Conservation (phyloP, 2,888 invertebrate genomes). For the Nymphalis urticae region DNA sequence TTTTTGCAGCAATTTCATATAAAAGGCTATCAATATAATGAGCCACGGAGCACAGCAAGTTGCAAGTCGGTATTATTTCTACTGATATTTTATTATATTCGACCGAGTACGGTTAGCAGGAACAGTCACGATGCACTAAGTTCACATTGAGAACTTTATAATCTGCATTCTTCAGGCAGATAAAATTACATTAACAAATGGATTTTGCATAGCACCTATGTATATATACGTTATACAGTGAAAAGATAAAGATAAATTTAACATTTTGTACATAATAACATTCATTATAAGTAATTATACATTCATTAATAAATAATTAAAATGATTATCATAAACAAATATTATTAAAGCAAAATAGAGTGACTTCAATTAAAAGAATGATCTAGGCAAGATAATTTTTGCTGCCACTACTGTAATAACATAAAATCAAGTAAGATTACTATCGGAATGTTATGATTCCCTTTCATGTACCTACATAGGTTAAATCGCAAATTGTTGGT, state of each 20-base stretch:
- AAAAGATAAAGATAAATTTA: too few species aligned
- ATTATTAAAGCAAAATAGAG: too few species aligned
- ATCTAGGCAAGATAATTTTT: conserved; percentile 38
- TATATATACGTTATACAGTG: too few species aligned
- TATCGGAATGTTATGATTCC: conserved; percentile 63
- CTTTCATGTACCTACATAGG: conserved; percentile 61
- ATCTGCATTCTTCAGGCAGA: conserved; percentile 7
- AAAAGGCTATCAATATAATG: conserved; percentile 70
- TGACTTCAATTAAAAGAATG: background rate
- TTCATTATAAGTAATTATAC: too few species aligned
- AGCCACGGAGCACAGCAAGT: conserved; percentile 52
- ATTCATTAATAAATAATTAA: too few species aligned
- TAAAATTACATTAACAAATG: conserved; percentile 13
- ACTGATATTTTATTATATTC: conserved; percentile 66
- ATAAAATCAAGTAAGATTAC: conserved; percentile 69
- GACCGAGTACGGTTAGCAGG: conserved; percentile 61
- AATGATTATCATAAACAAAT: too few species aligned
- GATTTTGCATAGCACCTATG: background rate
- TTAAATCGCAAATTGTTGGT: conserved; percentile 76
- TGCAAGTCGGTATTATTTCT: conserved; percentile 67
- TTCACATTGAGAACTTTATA: conserved; percentile 26
- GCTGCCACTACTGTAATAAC: conserved; percentile 68
- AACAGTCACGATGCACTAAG: conserved; percentile 29
- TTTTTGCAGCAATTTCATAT: conserved; percentile 57
- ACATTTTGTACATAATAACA: too few species aligned